Base-by-base conservation (phyloP, 2,888 invertebrate genomes). In the Actias luna region DNA sequence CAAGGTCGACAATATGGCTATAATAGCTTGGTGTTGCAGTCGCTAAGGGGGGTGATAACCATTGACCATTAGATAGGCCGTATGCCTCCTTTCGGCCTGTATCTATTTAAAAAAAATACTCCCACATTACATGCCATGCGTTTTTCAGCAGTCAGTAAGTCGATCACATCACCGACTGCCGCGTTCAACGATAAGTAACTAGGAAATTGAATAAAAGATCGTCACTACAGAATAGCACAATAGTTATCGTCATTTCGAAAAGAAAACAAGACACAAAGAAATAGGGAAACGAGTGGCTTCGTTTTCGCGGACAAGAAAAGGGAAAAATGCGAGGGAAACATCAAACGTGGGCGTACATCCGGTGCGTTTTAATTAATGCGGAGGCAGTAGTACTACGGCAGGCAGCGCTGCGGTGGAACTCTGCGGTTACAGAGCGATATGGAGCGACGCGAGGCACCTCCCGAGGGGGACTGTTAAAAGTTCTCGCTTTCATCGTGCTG, bases 351-450 rank as follows among this genome's bases (percentile, higher is more conserved):
- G 12, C 29, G 57, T 63, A 58, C 52, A 58, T 61, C 61, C 61
- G 64, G 58, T 64, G 31, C 50, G 61, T 63, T 63, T 64, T 65
- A 63, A 65, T 65, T 65, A 65, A 65, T 65, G 63, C 59, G 55
- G 55, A 36, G 60, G 39, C 58, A 31, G 58, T 29, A n/a, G n/a
- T n/a, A n/a, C n/a, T n/a, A 16, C 27, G 18, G 60, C 29, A 27
- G 31, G 35, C 59, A 59, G 59, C 60, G 58, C 50, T 61, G 61
- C 33, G 50, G 46, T 25, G 46, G 25, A 50, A 22, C 46, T 4
- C 12, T 50, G 46, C 25, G 46, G 46, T 50, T 50, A 50, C 46
- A 50, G 22, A 50, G 12, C 46, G 46, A 50, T 50, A 50, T 22
- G 46, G 12, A 50, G 8, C 46, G 46, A 46, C 46, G 25, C 25